Conservation (phyloP, 2,797 vertebrate genomes). For the Premnoplex brunnescens region DNA sequence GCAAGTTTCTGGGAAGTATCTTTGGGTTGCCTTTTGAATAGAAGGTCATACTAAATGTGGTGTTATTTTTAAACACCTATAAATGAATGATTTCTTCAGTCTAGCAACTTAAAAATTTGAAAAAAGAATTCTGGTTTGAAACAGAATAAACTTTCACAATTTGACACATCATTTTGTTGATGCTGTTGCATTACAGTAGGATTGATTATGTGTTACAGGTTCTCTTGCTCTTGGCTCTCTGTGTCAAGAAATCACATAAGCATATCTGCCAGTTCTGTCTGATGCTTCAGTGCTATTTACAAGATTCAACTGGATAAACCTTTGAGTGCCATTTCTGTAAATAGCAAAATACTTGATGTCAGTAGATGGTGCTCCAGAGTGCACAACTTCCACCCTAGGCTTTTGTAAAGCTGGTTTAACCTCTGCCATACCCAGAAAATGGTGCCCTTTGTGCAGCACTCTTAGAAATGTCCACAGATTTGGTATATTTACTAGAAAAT, state of each 20-base stretch:
- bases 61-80: neutral
- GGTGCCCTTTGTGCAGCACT: neutral
- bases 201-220: neutral
- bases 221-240: neutral
- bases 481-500: neutral
- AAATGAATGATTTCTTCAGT: neutral
- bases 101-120: neutral
- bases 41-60: rapidly evolving
- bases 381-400: neutral
- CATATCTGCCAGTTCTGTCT: neutral
- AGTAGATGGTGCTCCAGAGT: constrained; percentile 2
- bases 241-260: neutral
- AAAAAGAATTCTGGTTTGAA: neutral
- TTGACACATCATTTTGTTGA: neutral
- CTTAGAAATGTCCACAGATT: neutral
- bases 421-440: neutral
- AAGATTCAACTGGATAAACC: neutral
- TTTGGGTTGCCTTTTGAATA: neutral
- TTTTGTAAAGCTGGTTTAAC: neutral
- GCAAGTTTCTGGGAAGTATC: neutral
- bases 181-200: neutral
- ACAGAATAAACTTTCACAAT: neutral
- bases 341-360: neutral
- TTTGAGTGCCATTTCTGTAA: neutral
- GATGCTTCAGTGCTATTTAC: neutral